Conservation (phyloP, 1,140 invertebrate genomes). For the Neodiprion pinetum region DNA sequence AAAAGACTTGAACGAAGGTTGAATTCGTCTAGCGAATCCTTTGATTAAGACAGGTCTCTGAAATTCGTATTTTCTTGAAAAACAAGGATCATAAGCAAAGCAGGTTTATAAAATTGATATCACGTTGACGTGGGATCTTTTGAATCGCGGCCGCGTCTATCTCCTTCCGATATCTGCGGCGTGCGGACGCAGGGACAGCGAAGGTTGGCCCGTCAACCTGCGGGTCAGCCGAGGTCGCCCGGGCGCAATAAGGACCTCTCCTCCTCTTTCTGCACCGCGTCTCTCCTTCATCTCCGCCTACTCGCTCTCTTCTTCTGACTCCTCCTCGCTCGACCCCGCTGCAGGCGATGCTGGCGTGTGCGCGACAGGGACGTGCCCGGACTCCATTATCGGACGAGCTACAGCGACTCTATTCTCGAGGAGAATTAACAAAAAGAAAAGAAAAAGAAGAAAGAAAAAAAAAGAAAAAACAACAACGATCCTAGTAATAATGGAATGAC, state of each 20-base stretch:
- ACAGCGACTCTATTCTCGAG: slow-evolving; percentile 3
- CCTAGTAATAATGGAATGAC: neutral
- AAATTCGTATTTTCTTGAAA: too few relatives aligned
- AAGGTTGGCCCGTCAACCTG: slow-evolving; percentile 1
- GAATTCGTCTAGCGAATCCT: too few relatives aligned
- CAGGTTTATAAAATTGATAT: too few relatives aligned
- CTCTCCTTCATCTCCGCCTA: neutral
- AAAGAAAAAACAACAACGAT: neutral
- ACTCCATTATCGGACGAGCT: neutral
- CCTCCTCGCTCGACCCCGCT: slow-evolving; percentile 12
- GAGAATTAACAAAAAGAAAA: neutral
- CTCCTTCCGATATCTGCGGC: neutral
- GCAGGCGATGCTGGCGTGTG: slow-evolving; percentile 36
- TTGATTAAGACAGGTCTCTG: too few relatives aligned
- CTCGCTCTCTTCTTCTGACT: slow-evolving; percentile 11
- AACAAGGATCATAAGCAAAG: too few relatives aligned
- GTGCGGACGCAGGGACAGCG: neutral
- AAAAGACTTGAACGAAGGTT: too few relatives aligned
- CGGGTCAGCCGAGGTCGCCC: neutral
- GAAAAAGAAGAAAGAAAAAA: neutral
- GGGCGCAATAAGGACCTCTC: neutral
- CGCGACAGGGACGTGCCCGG: slow-evolving; percentile 30
- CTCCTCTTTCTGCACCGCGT: neutral
- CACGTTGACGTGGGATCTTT: neutral
- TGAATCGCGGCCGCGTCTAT: neutral